Evolutionary conservation across 1,140 invertebrate species (phyloP), one percentile per base, ranked within the genome.

Genomic region (Drosophila murphyi): DNA sequence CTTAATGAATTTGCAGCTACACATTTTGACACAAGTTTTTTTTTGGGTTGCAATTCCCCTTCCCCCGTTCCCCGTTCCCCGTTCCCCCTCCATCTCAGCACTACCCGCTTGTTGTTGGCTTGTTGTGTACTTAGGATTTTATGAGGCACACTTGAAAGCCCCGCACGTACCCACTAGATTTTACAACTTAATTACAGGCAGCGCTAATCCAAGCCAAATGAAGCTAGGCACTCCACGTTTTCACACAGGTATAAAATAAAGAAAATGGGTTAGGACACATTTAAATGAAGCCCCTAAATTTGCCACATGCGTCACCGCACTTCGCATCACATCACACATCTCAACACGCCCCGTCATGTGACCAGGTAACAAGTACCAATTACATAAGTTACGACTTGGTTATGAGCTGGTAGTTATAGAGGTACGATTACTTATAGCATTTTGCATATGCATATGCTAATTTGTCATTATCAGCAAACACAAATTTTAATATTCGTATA

Each of bases 121-220:
- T 57, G 61, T 72, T 85, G 77, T 77, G 81, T 81, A 86, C 82
- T 85, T 86, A 86, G 82, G 82, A 86, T 82, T 78, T 75, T 86
- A 62, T 78, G 72, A 52, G 50, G 34, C 43, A 76, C 51, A 57
- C 65, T 83, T 76, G 56, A 72, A 65, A 60, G 69, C 50, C 12
- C 51, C 61, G 57, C 81, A 86, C 78, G 51, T 67, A 73, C 52
- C 73, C 20, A 20, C 20, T 86, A 85, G 82, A 72, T 75, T 86
- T 86, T 78, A 85, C 82, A 85, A 85, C 82, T 86, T 85, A 85
- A 85, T 85, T 85, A 86, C 74, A 69, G 64, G 74, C 56, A 69
- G 65, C 65, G 43, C 77, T 80, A 80, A 86, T 85, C 68, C 75
- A 63, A 83, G 65, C 64, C 77, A 80, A 80, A 85, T 85, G 68